Conservation (phyloP, 1,140 invertebrate species). For the Gryon sp. region DNA sequence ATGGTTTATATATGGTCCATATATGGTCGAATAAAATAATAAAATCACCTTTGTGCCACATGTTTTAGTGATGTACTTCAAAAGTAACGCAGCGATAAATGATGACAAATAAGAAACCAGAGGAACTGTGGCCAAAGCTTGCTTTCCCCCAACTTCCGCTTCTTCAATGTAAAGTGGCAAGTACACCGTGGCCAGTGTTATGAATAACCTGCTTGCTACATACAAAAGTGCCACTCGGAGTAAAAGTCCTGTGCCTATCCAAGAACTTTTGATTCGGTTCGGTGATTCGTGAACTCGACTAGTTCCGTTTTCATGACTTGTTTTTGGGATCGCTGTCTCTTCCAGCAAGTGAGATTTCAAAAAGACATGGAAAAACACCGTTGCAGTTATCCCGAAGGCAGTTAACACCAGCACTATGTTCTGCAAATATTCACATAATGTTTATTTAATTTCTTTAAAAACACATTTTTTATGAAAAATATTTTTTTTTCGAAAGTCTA, state of each 20-base stretch:
- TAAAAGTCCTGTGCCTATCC: conserved; percentile 68
- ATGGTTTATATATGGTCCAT: no score
- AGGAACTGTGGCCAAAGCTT: conserved; percentile 91
- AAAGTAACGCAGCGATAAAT: conserved; percentile 88
- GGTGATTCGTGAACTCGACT: conserved; percentile 51
- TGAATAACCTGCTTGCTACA: conserved; percentile 90
- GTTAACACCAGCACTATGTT: conserved; percentile 81
- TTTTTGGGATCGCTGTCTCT: conserved; percentile 26
- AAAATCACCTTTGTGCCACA: conserved; percentile 80
- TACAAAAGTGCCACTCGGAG: conserved; percentile 81
- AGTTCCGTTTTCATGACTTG: conserved; percentile 43
- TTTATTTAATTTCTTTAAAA: conserved; percentile 6
- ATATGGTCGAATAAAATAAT: conserved; percentile 6
- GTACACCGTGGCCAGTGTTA: conserved; percentile 91
- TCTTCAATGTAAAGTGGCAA: conserved; percentile 93
- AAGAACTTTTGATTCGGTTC: conserved; percentile 55
- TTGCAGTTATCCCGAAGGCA: conserved; percentile 80
- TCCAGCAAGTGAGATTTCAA: conserved; percentile 75
- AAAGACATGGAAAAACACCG: conserved; percentile 82
- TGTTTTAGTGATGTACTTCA: conserved; percentile 84
- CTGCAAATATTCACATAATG: conserved; percentile 70
- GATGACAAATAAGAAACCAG: conserved; percentile 91
- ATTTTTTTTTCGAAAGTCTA: no score
- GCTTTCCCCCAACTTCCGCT: conserved; percentile 77
- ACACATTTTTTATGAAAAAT: no score